Evolutionary conservation across 1,140 invertebrate genomes (phyloP), one percentile per base, ranked within the genome.

Genomic region (Eumeta japonica): DNA sequence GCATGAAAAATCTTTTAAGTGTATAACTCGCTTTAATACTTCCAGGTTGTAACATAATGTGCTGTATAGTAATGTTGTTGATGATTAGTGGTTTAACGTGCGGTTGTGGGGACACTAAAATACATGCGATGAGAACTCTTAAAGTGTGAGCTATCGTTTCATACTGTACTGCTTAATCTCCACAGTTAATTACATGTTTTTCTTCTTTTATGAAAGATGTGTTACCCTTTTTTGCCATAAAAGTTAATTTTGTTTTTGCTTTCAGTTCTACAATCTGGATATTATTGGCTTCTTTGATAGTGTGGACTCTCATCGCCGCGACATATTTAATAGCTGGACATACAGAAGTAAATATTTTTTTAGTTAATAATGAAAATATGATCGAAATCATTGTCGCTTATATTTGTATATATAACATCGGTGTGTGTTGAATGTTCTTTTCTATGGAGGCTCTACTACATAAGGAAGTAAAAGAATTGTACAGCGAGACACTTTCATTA

Each of bases 321-420:
- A 51, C 70, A 5, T 75, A 80, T 43, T 48, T 80, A 11, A 59
- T 77, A 14, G 72, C 76, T 15, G 75, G 76, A 18, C 76, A 80
- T 43, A 75, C 73, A 28, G 66, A 79, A 57, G 64, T 72, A 58
- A 48, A 38, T 34, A n/a, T n/a, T n/a, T n/a, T n/a, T n/a, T n/a
- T n/a, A n/a, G n/a, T n/a, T n/a, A n/a, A n/a, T n/a, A n/a, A n/a
- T n/a, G n/a, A n/a, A n/a, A n/a, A n/a, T n/a, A n/a, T n/a, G n/a
- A n/a, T n/a, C n/a, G n/a, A n/a, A n/a, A n/a, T n/a, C n/a, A n/a
- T n/a, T n/a, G n/a, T n/a, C n/a, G n/a, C n/a, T n/a, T n/a, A n/a
- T n/a, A n/a, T n/a, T n/a, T n/a, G n/a, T n/a, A n/a, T n/a, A n/a
- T n/a, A n/a, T n/a, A n/a, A n/a, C n/a, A n/a, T n/a, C n/a, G n/a